Percentiles rank a stretch among this genome's conserved stretches.
These are phyloP conservation scores for Catostylus mosaicus DNA, from an alignment of 30 jellyfish, hydroid and myxozoan genomes.

Conservation along the genomic window DNA sequence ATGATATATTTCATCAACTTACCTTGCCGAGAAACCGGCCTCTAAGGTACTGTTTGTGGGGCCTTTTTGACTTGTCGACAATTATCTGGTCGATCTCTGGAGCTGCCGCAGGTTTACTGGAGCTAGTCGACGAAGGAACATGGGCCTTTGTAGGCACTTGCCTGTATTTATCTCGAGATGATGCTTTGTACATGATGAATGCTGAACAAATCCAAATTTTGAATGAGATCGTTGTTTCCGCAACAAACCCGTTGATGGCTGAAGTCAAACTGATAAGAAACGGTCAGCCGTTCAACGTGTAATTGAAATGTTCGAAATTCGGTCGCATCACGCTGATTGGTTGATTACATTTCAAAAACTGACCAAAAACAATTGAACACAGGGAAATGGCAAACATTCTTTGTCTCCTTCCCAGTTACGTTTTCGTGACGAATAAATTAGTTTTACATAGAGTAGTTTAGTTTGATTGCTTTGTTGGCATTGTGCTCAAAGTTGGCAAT, in stretches of 20 bases:
- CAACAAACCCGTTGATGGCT: neutral
- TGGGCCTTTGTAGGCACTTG: slow-evolving; percentile 42
- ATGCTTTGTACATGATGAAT: slow-evolving; percentile 50
- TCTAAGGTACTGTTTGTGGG: slow-evolving; percentile 67
- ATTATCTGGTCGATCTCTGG: slow-evolving; percentile 65
- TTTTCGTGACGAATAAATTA: too few species aligned
- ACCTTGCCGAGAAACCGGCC: slow-evolving; percentile 98
- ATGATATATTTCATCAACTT: neutral
- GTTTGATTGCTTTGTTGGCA: too few species aligned
- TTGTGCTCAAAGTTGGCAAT: too few species aligned
- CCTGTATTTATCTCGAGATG: slow-evolving; percentile 56
- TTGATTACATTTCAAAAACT: slow-evolving; percentile 8
- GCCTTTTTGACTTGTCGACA: slow-evolving; percentile 66
- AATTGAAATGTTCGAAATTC: slow-evolving; percentile 50
- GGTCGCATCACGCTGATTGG: slow-evolving; percentile 69
- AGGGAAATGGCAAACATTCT: slow-evolving; percentile 13
- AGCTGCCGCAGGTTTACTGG: slow-evolving; percentile 23
- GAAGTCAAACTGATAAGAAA: neutral
- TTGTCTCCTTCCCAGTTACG: slow-evolving; percentile 8
- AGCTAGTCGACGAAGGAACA: slow-evolving; percentile 6
- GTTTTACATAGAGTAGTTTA: too few species aligned
- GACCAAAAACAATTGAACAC: slow-evolving; percentile 14
- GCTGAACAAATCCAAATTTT: neutral
- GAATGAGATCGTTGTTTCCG: neutral
- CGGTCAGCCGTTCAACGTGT: slow-evolving; percentile 28